A percentile compares a stretch with the other conserved stretches of the same genome.
These are phyloP conservation scores for Brachyhypopomus occidentalis DNA, from an alignment of 2,113 vertebrate species.

Conservation along the genomic window DNA sequence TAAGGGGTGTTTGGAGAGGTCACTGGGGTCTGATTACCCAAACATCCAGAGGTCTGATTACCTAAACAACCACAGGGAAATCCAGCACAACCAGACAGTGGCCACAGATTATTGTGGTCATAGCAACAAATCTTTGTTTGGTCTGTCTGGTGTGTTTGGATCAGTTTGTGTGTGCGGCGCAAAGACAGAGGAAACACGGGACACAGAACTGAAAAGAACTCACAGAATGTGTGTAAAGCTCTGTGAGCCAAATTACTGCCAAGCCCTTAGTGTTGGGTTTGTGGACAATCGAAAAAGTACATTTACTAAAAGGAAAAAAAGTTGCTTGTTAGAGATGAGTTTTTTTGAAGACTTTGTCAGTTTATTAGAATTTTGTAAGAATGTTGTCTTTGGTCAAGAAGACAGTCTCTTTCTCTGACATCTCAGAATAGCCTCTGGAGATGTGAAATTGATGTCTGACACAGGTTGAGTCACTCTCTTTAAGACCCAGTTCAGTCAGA, in stretches of 20 bases:
- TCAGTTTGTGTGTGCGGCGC: conserved; percentile 60
- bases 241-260: conserved; percentile 10
- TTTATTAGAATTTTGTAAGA: conserved; percentile 45
- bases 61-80: conserved; percentile 35
- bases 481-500: too few relatives aligned
- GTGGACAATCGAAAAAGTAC: conserved; percentile 29
- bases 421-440: conserved; percentile 48
- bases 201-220: conserved; percentile 48
- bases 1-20: conserved; percentile 47
- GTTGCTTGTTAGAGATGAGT: too few relatives aligned
- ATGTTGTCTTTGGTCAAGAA: conserved; percentile 50
- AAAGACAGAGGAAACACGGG: conserved; percentile 56
- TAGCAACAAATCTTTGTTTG: conserved; percentile 58
- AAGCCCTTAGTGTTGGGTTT: not conserved
- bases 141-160: conserved; percentile 62
- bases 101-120: conserved; percentile 16
- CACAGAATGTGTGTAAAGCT: conserved; percentile 66
- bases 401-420: conserved; percentile 37
- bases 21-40: conserved; percentile 42
- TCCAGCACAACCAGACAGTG: conserved; percentile 14
- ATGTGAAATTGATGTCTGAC: conserved; percentile 51
- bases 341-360: conserved; percentile 15
- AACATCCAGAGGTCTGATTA: conserved; percentile 43
- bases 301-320: conserved; percentile 16
- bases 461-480: conserved; percentile 29